These are phyloP conservation scores for Quadriops clusia DNA, from an alignment of 2,888 invertebrate species.

Conservation along the genomic window DNA sequence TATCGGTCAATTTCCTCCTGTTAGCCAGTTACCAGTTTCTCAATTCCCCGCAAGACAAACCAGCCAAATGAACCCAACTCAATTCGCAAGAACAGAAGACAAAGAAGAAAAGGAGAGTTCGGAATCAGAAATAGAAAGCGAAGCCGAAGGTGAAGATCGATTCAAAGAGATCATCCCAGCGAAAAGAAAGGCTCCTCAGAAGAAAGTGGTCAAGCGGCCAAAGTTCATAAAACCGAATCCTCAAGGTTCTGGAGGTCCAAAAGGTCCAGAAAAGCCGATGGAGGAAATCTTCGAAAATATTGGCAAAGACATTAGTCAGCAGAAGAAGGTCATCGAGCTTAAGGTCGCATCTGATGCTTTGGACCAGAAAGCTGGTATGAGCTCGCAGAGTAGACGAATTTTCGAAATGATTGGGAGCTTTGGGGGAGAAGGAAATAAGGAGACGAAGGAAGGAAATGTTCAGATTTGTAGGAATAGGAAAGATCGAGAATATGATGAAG, in stretches of 20 bases:
- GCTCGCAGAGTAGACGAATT: constrained; percentile 18
- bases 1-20: too few relatives aligned
- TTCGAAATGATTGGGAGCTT: constrained; percentile 25
- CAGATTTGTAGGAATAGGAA: too few relatives aligned
- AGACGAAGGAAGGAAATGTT: too few relatives aligned
- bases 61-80: too few relatives aligned
- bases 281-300: constrained; percentile 46
- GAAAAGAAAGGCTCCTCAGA: constrained; percentile 37
- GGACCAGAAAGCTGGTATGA: constrained; percentile 9
- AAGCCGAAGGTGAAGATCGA: constrained; percentile 35
- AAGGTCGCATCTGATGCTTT: constrained; percentile 33
- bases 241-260: constrained; percentile 22
- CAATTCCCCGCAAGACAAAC: too few relatives aligned
- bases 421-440: constrained; percentile 14
- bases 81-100: too few relatives aligned
- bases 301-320: constrained; percentile 35
- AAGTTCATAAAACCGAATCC: constrained; percentile 40
- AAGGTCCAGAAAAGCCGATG: constrained; percentile 31
- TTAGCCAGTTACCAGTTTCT: too few relatives aligned
- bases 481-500: too few relatives aligned
- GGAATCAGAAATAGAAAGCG: constrained; percentile 57
- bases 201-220: constrained; percentile 41
- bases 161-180: constrained; percentile 35
- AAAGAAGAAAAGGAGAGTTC: too few relatives aligned
- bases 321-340: constrained; percentile 42